phyloP scores from a whole-genome alignment of 2,888 invertebrate genomes.

The Adelognathus sp. region DNA sequence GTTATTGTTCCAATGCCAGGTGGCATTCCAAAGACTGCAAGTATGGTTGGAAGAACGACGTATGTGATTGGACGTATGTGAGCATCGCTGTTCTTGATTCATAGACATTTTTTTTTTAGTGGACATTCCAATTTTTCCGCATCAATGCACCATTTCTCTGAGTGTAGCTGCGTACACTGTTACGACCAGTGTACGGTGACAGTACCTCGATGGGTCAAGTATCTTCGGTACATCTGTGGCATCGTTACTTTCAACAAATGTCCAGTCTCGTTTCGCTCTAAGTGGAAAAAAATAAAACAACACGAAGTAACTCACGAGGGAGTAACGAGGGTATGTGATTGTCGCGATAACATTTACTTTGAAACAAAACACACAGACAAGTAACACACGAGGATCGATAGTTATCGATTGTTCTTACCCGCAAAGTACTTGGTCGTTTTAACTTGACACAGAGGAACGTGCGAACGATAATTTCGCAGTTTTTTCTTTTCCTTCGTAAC shows the following conservation, averaged over 20 bases:
- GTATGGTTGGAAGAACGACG: too few relatives aligned
- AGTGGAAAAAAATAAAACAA: not conserved
- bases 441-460: not conserved
- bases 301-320: not conserved
- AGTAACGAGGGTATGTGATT: not conserved
- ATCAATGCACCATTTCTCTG: not conserved
- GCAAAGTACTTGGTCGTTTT: not conserved
- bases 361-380: not conserved
- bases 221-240: not conserved
- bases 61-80: too few relatives aligned
- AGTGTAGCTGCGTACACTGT: too few relatives aligned
- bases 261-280: not conserved
- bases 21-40: too few relatives aligned
- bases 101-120: too few relatives aligned
- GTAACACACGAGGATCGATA: slow-evolving; percentile 20
- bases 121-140: too few relatives aligned
- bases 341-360: slow-evolving; percentile 10
- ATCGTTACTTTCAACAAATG: slow-evolving; percentile 1
- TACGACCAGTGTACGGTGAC: not conserved
- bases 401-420: slow-evolving; percentile 27
- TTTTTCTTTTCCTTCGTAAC: not conserved
- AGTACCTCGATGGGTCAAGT: not conserved
- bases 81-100: too few relatives aligned
- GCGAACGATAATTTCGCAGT: slow-evolving; percentile 5
- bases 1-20: too few relatives aligned